Evolutionary conservation across 1,140 invertebrate genomes (phyloP).

Genomic region (Cotesia vestalis): DNA sequence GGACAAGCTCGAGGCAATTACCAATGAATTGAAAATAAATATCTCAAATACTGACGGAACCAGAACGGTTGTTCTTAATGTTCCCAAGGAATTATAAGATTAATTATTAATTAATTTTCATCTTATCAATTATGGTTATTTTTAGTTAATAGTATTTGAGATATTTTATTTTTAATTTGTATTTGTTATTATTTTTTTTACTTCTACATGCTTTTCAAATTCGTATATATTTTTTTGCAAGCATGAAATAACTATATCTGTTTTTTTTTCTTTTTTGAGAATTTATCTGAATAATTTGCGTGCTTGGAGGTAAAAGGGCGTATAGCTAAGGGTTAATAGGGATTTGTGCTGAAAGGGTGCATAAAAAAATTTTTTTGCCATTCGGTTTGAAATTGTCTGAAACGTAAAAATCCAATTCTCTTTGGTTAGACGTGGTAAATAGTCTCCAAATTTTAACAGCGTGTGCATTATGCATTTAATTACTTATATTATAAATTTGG

Average conservation of each 20-base stretch:
- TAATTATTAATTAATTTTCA: background rate
- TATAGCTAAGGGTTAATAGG: too few relatives aligned
- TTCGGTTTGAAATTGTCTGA: too few relatives aligned
- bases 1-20: constrained; percentile 51
- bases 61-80: constrained; percentile 56
- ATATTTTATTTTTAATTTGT: background rate
- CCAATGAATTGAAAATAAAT: constrained; percentile 60
- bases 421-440: too few relatives aligned
- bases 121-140: background rate
- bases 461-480: too few relatives aligned
- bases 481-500: too few relatives aligned
- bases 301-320: too few relatives aligned
- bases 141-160: constrained; percentile 26
- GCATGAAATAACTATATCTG: background rate
- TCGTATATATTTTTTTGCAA: background rate
- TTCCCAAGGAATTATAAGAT: constrained; percentile 53
- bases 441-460: too few relatives aligned
- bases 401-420: too few relatives aligned
- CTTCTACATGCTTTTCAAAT: background rate
- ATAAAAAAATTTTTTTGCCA: too few relatives aligned
- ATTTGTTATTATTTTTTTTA: constrained; percentile 12
- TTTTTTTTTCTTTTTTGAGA: constrained; percentile 2
- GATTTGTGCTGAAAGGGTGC: too few relatives aligned
- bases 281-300: background rate
- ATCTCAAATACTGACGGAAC: constrained; percentile 57